Percentiles rank a stretch among this genome's conserved stretches.
Evolutionary conservation across 2,797 vertebrate species (phyloP).

Genomic region (Rallus crepitans): DNA sequence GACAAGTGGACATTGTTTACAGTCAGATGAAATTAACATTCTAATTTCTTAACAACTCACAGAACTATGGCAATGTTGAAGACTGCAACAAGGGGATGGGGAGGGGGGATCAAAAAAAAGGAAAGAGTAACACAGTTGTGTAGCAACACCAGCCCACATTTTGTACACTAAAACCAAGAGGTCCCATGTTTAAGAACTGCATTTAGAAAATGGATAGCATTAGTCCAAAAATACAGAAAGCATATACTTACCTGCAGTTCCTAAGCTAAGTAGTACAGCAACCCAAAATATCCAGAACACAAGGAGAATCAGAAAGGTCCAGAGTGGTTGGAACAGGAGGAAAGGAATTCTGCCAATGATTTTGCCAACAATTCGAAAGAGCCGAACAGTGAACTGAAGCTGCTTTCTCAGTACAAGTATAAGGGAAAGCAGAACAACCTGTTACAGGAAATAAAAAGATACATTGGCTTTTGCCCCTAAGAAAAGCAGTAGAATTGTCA

Average conservation of each 20-base stretch:
- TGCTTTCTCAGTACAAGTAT: slow-evolving; percentile 72
- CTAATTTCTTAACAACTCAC: not conserved
- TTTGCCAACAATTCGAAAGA: slow-evolving; percentile 75
- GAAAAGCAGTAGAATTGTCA: not conserved
- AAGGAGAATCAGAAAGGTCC: slow-evolving; percentile 78
- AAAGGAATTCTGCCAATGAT: slow-evolving; percentile 72
- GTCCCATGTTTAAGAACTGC: not conserved
- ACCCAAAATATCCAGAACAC: slow-evolving; percentile 83
- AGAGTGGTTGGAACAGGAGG: slow-evolving; percentile 79
- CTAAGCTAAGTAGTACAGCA: slow-evolving; percentile 81
- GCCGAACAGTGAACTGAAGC: slow-evolving; percentile 62
- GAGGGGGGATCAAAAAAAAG: not conserved
- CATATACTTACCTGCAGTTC: slow-evolving; percentile 78
- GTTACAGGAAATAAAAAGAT: slow-evolving; percentile 48
- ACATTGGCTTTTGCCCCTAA: not conserved
- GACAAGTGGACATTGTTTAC: not conserved
- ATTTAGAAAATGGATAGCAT: not conserved
- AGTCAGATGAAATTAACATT: not conserved
- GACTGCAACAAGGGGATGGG: not conserved
- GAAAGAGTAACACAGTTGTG: not conserved
- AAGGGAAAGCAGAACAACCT: slow-evolving; percentile 75
- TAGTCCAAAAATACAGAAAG: not conserved
- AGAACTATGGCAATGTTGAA: not conserved
- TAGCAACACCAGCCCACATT: not conserved
- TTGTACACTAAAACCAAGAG: not conserved